Evolutionary conservation across 2,113 vertebrate genomes (phyloP), one percentile per base, ranked within the genome.

Genomic region (Mormyrus iriodes): DNA sequence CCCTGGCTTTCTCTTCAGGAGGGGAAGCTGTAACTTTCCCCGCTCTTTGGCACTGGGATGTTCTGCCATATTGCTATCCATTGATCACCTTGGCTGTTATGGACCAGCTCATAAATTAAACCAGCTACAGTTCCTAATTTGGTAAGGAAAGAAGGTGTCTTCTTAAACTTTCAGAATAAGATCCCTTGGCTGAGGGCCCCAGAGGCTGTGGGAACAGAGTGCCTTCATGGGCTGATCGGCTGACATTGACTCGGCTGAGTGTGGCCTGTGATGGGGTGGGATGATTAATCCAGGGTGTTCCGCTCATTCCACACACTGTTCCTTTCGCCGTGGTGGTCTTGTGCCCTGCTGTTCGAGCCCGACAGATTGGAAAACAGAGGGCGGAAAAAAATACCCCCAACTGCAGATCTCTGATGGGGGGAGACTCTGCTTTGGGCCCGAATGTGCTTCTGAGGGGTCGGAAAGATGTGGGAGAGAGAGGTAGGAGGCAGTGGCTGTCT

Each of bases 331-430:
- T 79, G 35, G 73, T 79, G 73, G 73, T 31, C 73, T 15, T 79
- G 73, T 39, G 73, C 35, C 73, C 73, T 79, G 73, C 73, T 79
- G 73, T 79, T 79, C 35, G 19, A 79, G 13, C 35, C 73, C 35
- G 73, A 17, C 49, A 86, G 49, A 8, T 86, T 53, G 35, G 85
- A 86, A 86, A 86, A 53, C 27, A 86, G 85, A 31, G 49, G 85
- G 15, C 10, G 49, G 85, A 35, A 52, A 31, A 35, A 53, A 39
- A 31, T 52, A 86, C 9, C 65, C 65, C 65, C 31, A 35, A 42
- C 73, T 42, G 73, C 73, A 79, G 73, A 39, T 79, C 73, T 79
- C 31, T 69, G 73, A 79, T 79, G 83, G 24, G 44, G n/a, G 44
- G 83, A 27, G 44, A 27, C 46, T 51, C 9, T 85, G 44, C n/a